Percentiles rank a stretch among this genome's conserved stretches.
These are phyloP conservation scores for Potorous gilbertii DNA, from an alignment of 2,797 vertebrate species.

Conservation along the genomic window DNA sequence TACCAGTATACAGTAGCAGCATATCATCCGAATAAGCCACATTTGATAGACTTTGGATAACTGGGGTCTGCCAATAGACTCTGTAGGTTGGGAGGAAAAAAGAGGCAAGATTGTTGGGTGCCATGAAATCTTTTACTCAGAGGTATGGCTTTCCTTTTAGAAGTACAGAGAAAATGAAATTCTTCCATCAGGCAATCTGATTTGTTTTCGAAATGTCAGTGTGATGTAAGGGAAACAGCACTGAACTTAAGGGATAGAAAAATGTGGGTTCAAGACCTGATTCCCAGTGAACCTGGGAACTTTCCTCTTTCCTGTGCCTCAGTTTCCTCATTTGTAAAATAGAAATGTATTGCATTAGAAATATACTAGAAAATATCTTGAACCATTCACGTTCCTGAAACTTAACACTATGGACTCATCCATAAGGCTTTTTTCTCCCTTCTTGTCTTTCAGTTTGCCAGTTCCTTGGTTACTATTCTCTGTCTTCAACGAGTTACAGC, in stretches of 20 bases:
- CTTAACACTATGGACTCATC: neutral
- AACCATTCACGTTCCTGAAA: neutral
- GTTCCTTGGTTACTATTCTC: slow-evolving; percentile 95
- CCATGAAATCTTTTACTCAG: neutral
- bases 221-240: neutral
- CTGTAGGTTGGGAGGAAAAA: neutral
- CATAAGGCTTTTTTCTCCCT: neutral
- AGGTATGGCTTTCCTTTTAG: neutral
- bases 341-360: neutral
- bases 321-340: slow-evolving; percentile 46
- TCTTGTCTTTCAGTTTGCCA: slow-evolving; percentile 88
- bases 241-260: neutral
- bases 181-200: neutral
- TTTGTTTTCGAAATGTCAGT: neutral
- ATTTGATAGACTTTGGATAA: neutral
- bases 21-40: neutral
- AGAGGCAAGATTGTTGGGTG: neutral
- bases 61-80: neutral
- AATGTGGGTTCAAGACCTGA: neutral
- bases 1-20: neutral
- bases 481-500: slow-evolving; percentile 85
- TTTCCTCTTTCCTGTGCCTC: neutral
- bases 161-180: neutral
- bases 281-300: neutral
- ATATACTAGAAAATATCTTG: neutral